phyloP scores from a whole-genome alignment of 2,888 invertebrate genomes.

The Ichneumon xanthorius region DNA sequence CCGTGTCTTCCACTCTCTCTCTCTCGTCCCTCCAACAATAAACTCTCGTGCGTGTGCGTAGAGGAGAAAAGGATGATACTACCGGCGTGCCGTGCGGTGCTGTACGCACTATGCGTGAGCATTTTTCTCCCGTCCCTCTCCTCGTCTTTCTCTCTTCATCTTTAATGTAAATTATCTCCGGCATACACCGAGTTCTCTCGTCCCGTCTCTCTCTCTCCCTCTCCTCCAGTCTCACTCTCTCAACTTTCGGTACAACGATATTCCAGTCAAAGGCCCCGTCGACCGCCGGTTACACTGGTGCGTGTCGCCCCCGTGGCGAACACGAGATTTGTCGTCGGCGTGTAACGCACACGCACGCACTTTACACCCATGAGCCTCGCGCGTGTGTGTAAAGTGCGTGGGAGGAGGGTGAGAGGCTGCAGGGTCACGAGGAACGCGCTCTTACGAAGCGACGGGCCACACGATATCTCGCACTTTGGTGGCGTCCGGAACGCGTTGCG shows the following conservation, averaged over 20 bases:
- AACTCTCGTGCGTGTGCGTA: slow-evolving; percentile 68
- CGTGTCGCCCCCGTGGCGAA: slow-evolving; percentile 66
- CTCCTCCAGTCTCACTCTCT: slow-evolving; percentile 4
- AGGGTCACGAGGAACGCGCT: slow-evolving; percentile 24
- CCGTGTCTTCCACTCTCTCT: slow-evolving; percentile 11
- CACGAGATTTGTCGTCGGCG: slow-evolving; percentile 61
- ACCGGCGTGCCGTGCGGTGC: slow-evolving; percentile 24
- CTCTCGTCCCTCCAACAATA: slow-evolving; percentile 79
- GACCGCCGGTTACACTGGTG: slow-evolving; percentile 64
- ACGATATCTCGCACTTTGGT: slow-evolving; percentile 61
- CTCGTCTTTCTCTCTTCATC: slow-evolving; percentile 8
- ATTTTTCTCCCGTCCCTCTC: slow-evolving; percentile 47
- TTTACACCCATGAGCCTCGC: not conserved
- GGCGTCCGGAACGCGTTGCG: slow-evolving; percentile 51
- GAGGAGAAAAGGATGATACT: slow-evolving; percentile 65
- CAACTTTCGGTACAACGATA: slow-evolving; percentile 57
- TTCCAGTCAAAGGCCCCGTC: slow-evolving; percentile 62
- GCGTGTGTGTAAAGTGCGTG: slow-evolving; percentile 24
- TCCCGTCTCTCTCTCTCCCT: slow-evolving; percentile 13
- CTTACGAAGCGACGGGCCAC: slow-evolving; percentile 21
- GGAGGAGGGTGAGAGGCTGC: slow-evolving; percentile 54
- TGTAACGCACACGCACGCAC: slow-evolving; percentile 3
- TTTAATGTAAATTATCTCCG: slow-evolving; percentile 45
- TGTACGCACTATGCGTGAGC: slow-evolving; percentile 7
- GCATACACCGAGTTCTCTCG: slow-evolving; percentile 8